phyloP scores from a whole-genome alignment of 2,797 vertebrate species.

The Champsocephalus gunnari region DNA sequence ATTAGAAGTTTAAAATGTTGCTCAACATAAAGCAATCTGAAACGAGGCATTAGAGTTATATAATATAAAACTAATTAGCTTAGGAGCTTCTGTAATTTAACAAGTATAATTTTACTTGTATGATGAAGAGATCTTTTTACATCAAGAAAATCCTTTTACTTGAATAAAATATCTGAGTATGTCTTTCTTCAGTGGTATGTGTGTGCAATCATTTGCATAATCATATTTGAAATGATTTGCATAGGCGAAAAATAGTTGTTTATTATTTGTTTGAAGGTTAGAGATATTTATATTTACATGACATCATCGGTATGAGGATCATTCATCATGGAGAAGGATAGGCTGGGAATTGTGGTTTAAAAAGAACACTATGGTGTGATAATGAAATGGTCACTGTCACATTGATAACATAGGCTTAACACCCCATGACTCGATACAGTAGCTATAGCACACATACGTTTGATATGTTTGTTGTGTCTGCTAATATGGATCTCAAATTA shows the following conservation, averaged over 20 bases:
- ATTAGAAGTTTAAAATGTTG: too few relatives aligned
- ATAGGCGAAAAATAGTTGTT: slow-evolving; percentile 39
- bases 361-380: not conserved
- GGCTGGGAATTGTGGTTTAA: not conserved
- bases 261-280: slow-evolving; percentile 38
- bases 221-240: not conserved
- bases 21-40: not conserved
- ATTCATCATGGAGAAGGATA: slow-evolving; percentile 1
- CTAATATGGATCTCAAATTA: not conserved
- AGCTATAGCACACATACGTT: not conserved
- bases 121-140: too few relatives aligned
- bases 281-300: slow-evolving; percentile 42
- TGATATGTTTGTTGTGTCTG: not conserved
- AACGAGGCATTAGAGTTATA: not conserved
- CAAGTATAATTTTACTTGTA: not conserved
- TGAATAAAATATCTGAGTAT: not conserved
- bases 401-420: not conserved
- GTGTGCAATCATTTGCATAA: not conserved
- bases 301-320: slow-evolving; percentile 14
- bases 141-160: too few relatives aligned
- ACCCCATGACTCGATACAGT: not conserved
- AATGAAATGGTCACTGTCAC: not conserved
- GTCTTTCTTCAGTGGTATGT: not conserved
- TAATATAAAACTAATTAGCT: not conserved
- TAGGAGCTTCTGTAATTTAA: not conserved